These are phyloP conservation scores for Cottus gobio DNA, from an alignment of 2,113 vertebrate species.

Conservation along the genomic window DNA sequence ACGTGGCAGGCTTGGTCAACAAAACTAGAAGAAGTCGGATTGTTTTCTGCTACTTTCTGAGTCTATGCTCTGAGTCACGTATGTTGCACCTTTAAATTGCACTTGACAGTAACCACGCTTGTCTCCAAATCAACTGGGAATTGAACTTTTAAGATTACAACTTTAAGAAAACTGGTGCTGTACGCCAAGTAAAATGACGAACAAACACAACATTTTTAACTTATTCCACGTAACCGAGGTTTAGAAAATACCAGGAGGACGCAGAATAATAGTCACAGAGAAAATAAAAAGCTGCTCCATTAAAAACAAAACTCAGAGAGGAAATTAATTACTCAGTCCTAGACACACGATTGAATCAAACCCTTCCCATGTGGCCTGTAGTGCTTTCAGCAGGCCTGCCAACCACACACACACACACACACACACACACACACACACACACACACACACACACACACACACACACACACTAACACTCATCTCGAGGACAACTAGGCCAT, in stretches of 20 bases:
- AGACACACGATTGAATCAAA: slow-evolving; percentile 57
- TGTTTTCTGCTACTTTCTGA: background rate
- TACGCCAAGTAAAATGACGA: background rate
- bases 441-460: slow-evolving; percentile 11
- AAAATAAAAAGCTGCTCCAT: slow-evolving; percentile 12
- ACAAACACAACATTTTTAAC: background rate
- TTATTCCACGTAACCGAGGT: background rate
- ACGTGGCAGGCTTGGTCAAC: too few relatives aligned
- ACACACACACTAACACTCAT: slow-evolving; percentile 42
- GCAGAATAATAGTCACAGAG: background rate
- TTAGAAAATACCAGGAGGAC: background rate
- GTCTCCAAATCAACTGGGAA: background rate
- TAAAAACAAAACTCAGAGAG: slow-evolving; percentile 12
- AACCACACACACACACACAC: slow-evolving; percentile 18
- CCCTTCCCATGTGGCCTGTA: slow-evolving; percentile 53
- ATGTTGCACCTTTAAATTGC: background rate
- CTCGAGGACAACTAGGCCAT: slow-evolving; percentile 78
- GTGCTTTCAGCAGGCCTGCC: slow-evolving; percentile 47
- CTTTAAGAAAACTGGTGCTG: background rate
- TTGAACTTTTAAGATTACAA: background rate
- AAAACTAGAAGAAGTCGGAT: background rate
- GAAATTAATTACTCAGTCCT: slow-evolving; percentile 54
- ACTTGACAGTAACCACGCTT: background rate
- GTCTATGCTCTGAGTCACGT: background rate
- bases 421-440: slow-evolving; percentile 22